These are phyloP conservation scores for Sarotherodon lohbergeri DNA, from an alignment of 2,113 vertebrate genomes.

Conservation along the genomic window DNA sequence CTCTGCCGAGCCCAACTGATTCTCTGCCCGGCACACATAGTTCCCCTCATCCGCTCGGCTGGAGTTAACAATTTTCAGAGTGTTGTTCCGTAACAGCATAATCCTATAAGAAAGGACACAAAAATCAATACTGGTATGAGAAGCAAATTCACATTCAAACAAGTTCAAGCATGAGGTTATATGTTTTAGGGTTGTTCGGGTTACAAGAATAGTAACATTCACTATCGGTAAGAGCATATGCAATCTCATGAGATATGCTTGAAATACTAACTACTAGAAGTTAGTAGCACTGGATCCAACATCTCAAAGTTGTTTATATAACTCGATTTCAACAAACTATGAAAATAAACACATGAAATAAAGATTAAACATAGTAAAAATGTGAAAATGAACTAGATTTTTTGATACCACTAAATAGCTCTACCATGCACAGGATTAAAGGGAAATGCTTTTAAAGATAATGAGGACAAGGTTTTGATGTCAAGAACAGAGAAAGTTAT, in stretches of 20 bases:
- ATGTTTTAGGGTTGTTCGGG: neutral
- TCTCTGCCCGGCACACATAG: constrained; percentile 86
- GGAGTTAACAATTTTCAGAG: constrained; percentile 84
- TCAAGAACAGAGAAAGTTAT: neutral
- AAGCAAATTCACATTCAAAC: constrained; percentile 10
- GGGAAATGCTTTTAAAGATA: constrained; percentile 1
- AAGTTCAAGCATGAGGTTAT: neutral
- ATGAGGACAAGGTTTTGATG: neutral
- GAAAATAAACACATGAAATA: neutral
- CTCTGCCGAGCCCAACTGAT: constrained; percentile 89
- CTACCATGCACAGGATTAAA: constrained; percentile 8
- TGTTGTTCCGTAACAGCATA: constrained; percentile 87
- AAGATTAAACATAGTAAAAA: neutral
- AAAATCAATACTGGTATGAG: constrained; percentile 39
- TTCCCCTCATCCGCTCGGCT: constrained; percentile 88
- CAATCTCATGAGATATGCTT: neutral
- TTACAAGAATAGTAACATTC: neutral
- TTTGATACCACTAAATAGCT: constrained; percentile 1
- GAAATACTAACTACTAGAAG: neutral
- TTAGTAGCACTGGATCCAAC: neutral
- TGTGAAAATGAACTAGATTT: neutral
- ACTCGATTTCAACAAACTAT: neutral
- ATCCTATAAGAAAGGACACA: constrained; percentile 71
- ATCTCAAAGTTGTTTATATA: neutral
- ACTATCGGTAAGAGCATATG: neutral